phyloP scores from a whole-genome alignment of 2,888 invertebrate species.

The Dicycla oo region DNA sequence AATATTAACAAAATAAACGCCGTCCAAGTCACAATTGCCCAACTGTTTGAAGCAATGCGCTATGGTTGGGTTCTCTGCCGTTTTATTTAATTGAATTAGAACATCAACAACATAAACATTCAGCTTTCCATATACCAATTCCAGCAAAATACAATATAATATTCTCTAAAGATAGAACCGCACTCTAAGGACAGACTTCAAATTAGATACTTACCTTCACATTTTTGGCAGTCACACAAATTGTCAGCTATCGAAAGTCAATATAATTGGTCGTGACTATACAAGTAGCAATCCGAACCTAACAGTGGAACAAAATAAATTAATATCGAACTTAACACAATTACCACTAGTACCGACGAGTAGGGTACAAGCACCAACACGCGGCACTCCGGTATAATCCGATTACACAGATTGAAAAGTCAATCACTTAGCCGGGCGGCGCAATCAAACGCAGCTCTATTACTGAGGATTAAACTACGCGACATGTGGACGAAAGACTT shows the following conservation, averaged over 20 bases:
- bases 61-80: not conserved
- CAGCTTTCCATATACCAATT: too few species aligned
- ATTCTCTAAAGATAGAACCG: not conserved
- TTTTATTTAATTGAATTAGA: not conserved
- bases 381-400: constrained; percentile 74
- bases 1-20: not conserved
- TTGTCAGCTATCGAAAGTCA: not conserved
- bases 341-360: constrained; percentile 57
- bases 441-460: constrained; percentile 84
- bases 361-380: constrained; percentile 75
- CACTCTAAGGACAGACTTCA: not conserved
- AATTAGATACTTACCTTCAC: not conserved
- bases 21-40: too few species aligned
- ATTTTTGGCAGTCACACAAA: not conserved
- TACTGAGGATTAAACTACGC: constrained; percentile 76
- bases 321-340: constrained; percentile 59
- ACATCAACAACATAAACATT: not conserved
- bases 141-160: not conserved
- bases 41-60: not conserved
- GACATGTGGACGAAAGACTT: constrained; percentile 78
- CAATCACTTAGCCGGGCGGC: constrained; percentile 86
- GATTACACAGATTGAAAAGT: constrained; percentile 90
- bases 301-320: constrained; percentile 59
- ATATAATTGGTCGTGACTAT: constrained; percentile 24
- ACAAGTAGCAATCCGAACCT: constrained; percentile 21